Base-by-base conservation (phyloP, 2,113 vertebrate genomes). In the Guaruba guarouba region DNA sequence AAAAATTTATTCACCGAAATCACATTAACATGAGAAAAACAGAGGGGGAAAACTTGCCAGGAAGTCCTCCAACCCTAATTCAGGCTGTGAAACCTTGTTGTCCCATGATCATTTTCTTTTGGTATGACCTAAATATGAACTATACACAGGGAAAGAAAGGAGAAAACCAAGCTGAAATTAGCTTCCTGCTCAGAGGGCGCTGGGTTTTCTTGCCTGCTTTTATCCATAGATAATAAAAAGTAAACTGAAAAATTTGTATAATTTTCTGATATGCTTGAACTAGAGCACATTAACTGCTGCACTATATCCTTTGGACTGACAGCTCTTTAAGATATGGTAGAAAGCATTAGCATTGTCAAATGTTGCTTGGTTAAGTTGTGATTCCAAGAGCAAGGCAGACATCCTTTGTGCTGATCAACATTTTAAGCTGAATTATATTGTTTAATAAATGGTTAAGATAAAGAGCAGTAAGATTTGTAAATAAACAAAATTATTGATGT, bases 341-440 rank as follows among this genome's bases (percentile, higher is more conserved):
- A 55, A 89, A 76, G 64, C 48, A 71, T 43, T 82, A 84, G 69
- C 28, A 31, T 31, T 76, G 74, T 88, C 46, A 78, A 88, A 71
- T 29, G 54, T 91, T 82, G 87, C 48, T 51, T 59, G 28, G 35
- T 61, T 81, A 7, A 46, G 74, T 69, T 91, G 17, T 2, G 49
- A 55, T 76, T 88, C 62, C 77, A 82, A 75, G 48, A 94, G 48
- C 48, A 49, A 84, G 57, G 73, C 83, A 95, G 86, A 63, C 77
- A 84, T 91, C 62, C 74, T 91, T 95, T 80, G 66, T 80, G 73
- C 74, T 74, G 61, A 77, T 94, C 88, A 95, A 54, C 86, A 86
- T 57, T 94, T 94, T 88, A 75, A 93, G 51, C 55, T 82, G 90
- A 90, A 92, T 86, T 80, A 27, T n/a, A 43, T 61, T 91, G 76